Evolutionary conservation across 2,888 invertebrate genomes (phyloP).

Genomic region (Drosophila emarginata): DNA sequence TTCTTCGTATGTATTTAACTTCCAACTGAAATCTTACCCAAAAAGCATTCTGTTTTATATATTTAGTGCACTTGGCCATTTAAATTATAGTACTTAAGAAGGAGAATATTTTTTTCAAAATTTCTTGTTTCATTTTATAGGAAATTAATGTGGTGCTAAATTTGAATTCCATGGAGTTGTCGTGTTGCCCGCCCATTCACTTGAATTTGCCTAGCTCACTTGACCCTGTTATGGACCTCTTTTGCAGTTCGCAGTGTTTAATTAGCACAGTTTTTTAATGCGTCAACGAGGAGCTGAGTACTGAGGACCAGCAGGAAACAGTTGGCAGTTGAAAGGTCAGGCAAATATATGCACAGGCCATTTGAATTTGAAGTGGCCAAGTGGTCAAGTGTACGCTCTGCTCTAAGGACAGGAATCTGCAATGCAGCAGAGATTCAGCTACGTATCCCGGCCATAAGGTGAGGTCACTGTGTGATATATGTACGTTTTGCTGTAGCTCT

Average conservation of each 20-base stretch:
- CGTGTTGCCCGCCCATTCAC: neutral
- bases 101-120: too few relatives aligned
- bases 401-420: constrained; percentile 25
- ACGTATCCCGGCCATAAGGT: constrained; percentile 8
- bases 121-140: neutral
- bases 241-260: constrained; percentile 33
- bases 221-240: constrained; percentile 45
- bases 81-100: too few relatives aligned
- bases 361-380: constrained; percentile 37
- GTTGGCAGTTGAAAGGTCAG: constrained; percentile 34
- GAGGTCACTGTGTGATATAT: constrained; percentile 26
- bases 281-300: neutral
- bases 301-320: neutral
- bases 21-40: too few relatives aligned
- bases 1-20: too few relatives aligned
- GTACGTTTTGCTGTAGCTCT: constrained; percentile 10
- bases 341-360: constrained; percentile 22
- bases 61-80: neutral
- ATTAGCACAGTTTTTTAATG: constrained; percentile 45
- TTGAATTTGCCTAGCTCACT: constrained; percentile 45
- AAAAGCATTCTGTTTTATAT: neutral
- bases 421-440: constrained; percentile 39
- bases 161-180: neutral
- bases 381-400: constrained; percentile 21
- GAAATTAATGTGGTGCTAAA: neutral